These are phyloP conservation scores for Gallinago nigripennis DNA, from an alignment of 2,797 vertebrate species.

Conservation along the genomic window DNA sequence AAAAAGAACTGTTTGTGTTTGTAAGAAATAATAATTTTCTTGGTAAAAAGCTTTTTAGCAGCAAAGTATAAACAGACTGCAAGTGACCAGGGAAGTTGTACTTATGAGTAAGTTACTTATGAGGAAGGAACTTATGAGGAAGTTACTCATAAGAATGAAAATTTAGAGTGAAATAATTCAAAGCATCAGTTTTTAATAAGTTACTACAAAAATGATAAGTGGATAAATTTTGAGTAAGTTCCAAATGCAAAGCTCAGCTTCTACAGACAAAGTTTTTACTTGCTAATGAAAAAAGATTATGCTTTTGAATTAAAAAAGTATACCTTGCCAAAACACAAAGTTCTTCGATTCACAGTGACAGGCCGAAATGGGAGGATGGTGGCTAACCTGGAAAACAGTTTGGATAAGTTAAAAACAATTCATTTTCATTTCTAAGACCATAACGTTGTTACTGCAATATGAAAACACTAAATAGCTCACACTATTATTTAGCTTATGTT, in stretches of 20 bases:
- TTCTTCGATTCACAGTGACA: conserved; percentile 99
- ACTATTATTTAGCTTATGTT: not conserved
- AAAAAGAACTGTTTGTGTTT: not conserved
- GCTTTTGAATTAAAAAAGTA: conserved; percentile 59
- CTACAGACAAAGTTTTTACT: not conserved
- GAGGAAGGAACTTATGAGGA: too few species aligned
- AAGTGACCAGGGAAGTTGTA: not conserved
- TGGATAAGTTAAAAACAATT: not conserved
- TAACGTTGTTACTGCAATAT: not conserved
- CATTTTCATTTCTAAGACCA: not conserved
- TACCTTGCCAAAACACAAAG: conserved; percentile 99
- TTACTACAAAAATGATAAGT: not conserved
- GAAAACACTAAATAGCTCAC: not conserved
- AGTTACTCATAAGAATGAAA: not conserved
- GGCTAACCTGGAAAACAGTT: conserved; percentile 90
- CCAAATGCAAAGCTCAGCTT: not conserved
- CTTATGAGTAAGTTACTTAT: too few species aligned
- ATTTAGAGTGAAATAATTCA: not conserved
- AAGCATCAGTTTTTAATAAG: not conserved
- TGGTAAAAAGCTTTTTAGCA: not conserved
- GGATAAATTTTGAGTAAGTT: not conserved
- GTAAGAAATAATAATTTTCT: not conserved
- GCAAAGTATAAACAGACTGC: not conserved
- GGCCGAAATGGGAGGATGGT: conserved; percentile 97
- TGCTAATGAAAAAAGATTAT: not conserved